Base-by-base conservation (phyloP, 1,140 invertebrate species). In the Pentalonia nigronervosa region DNA sequence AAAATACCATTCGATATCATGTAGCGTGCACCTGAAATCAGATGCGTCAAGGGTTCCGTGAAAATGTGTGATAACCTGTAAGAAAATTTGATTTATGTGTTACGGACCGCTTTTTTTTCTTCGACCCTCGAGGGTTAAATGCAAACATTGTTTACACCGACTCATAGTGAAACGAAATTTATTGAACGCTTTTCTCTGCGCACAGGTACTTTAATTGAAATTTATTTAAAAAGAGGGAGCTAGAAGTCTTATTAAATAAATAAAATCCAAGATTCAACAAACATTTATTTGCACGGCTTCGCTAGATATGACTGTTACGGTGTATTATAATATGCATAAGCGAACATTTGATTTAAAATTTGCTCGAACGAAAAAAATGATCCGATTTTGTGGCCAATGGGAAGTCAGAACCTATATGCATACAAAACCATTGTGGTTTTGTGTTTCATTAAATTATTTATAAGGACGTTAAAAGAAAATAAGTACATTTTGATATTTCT, bases 101-200 rank as follows among this genome's bases (percentile, higher is more conserved):
- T 41, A 25, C 9, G 45, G 23, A 30, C 83, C 4, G 30, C 1
- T 47, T 87, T 87, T 86, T 25, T 86, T 30, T 48, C 8, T 7
- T 87, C 21, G 36, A 53, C 48, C 47, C 47, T 86, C n/a, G n/a
- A 21, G n/a, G 47, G 14, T 34, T 88, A 50, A 53, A 23, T 88
- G n/a, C 47, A 48, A 48, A 34, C 50, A 88, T 34, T 53, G 87
- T 88, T 36, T 53, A 88, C 86, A 88, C 47, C 7, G 86, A 86
- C 11, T 47, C 84, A 21, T 41, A 76, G 83, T 14, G 83, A 84
- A 47, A 48, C 86, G 14, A 21, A 34, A 88, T n/a, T 50, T 88
- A 88, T 88, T 41, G 86, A 88, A 88, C 30, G 45, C 86, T 50
- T 88, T 88, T 88, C 34, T 7, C 4, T 30, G 20, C 30, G 41